Conservation (phyloP, 2,113 vertebrate genomes). For the Hylia prasina region DNA sequence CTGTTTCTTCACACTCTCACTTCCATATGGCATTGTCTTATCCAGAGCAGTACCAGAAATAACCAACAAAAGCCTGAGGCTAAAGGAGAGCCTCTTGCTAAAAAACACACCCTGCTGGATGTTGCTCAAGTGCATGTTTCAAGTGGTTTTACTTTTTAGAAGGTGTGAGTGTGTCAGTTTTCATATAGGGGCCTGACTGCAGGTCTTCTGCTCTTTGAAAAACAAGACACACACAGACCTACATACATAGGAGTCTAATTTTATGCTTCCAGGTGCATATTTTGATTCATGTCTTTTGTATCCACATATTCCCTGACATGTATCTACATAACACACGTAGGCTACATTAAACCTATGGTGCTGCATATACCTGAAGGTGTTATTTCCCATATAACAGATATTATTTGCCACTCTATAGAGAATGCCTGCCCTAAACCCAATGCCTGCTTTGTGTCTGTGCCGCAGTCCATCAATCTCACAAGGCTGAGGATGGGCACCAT, state of each 20-base stretch:
- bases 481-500: neutral
- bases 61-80: neutral
- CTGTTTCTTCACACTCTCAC: neutral
- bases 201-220: neutral
- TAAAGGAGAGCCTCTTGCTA: neutral
- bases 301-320: neutral
- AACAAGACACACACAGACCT: neutral
- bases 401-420: neutral
- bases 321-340: neutral
- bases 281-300: neutral
- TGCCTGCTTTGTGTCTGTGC: neutral
- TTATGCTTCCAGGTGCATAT: constrained; percentile 16
- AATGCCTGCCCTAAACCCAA: neutral
- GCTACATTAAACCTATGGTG: neutral
- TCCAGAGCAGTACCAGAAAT: neutral
- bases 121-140: neutral
- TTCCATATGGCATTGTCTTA: neutral
- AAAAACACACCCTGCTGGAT: neutral
- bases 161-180: neutral
- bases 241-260: neutral
- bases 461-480: neutral
- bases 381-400: neutral
- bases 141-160: neutral
- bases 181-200: neutral
- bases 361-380: neutral